Conservation (phyloP, 2,888 invertebrate genomes). For the Antheraea assamensis region DNA sequence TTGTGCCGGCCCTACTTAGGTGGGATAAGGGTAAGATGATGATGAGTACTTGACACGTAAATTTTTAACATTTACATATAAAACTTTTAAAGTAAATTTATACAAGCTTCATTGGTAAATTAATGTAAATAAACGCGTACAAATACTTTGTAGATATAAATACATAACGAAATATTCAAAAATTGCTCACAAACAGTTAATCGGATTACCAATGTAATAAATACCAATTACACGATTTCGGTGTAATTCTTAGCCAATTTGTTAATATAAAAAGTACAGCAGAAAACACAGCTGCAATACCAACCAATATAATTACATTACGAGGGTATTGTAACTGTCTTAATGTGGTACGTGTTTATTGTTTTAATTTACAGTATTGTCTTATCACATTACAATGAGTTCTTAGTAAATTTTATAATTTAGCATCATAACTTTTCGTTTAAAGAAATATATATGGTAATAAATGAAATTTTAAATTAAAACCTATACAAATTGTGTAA, state of each 20-base stretch:
- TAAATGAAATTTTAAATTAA: background rate
- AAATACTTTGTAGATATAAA: background rate
- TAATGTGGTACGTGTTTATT: conserved; percentile 10
- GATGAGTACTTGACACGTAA: background rate
- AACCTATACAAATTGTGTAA: too few relatives aligned
- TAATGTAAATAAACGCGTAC: background rate
- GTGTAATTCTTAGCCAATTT: conserved; percentile 2
- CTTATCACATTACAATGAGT: background rate
- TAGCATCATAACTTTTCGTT: background rate
- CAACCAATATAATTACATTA: conserved; percentile 14
- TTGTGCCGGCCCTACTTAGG: too few relatives aligned
- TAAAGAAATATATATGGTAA: background rate
- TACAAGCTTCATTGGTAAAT: background rate
- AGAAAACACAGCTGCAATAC: conserved; percentile 12
- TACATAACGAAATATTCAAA: background rate
- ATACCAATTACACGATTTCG: background rate
- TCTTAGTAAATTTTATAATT: background rate
- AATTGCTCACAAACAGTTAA: background rate
- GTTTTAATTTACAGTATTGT: background rate
- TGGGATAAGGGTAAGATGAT: too few relatives aligned
- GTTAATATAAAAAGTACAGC: background rate
- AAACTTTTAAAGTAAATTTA: background rate
- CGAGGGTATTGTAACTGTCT: conserved; percentile 7
- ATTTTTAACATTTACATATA: background rate
- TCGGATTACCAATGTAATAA: conserved; percentile 4